Evolutionary conservation across 2,888 invertebrate genomes (phyloP).

Genomic region (Amiota minor): DNA sequence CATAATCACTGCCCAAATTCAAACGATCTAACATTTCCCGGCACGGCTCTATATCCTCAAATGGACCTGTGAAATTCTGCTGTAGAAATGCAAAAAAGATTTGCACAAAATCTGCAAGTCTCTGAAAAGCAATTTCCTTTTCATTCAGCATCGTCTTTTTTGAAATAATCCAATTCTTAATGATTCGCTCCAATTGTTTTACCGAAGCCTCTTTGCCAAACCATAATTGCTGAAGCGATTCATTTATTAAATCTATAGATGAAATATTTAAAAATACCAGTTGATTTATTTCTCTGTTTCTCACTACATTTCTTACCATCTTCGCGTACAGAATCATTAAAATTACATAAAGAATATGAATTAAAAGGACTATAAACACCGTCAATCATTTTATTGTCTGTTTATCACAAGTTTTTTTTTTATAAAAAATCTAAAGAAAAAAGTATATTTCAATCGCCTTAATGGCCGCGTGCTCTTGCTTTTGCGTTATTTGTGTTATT

Average conservation of each 20-base stretch:
- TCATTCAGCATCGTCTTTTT: slow-evolving; percentile 8
- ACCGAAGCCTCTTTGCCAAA: slow-evolving; percentile 41
- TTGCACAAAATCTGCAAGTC: slow-evolving; percentile 76
- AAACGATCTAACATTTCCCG: slow-evolving; percentile 43
- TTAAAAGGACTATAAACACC: slow-evolving; percentile 33
- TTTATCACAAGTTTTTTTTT: neutral
- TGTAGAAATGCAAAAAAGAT: slow-evolving; percentile 84
- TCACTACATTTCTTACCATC: slow-evolving; percentile 45
- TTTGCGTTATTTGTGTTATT: neutral
- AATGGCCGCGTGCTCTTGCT: neutral
- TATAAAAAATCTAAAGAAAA: neutral
- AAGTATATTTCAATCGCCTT: neutral
- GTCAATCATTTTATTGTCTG: slow-evolving; percentile 32
- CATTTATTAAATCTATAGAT: slow-evolving; percentile 55
- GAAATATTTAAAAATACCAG: neutral
- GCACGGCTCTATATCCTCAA: slow-evolving; percentile 49
- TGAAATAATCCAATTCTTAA: slow-evolving; percentile 51
- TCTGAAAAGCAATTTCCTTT: slow-evolving; percentile 28
- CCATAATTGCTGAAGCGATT: slow-evolving; percentile 58
- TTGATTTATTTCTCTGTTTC: neutral
- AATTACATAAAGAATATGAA: slow-evolving; percentile 65
- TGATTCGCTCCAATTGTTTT: slow-evolving; percentile 46
- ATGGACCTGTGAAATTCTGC: slow-evolving; percentile 87
- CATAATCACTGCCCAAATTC: slow-evolving; percentile 12
- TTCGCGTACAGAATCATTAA: slow-evolving; percentile 54